Evolutionary conservation across 2,113 vertebrate genomes (phyloP).

Genomic region (Tonatia bakeri): DNA sequence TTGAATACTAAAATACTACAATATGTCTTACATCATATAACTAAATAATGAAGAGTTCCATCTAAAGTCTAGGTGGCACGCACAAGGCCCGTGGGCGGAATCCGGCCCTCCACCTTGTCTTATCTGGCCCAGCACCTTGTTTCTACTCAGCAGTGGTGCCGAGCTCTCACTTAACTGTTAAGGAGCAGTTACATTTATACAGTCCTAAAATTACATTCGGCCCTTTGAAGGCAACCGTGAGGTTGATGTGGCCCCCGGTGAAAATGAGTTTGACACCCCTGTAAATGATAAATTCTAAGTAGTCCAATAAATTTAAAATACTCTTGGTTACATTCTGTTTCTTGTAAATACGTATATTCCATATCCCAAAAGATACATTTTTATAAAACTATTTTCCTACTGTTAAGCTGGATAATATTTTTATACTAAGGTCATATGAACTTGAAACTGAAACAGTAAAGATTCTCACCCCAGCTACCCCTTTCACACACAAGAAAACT

Average conservation of each 20-base stretch:
- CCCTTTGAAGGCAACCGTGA: no score
- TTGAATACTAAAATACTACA: constrained; percentile 15
- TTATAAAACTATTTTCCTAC: background rate
- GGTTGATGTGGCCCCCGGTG: no score
- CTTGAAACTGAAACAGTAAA: background rate
- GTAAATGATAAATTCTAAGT: background rate
- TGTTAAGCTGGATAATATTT: background rate
- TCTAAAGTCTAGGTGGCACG: background rate
- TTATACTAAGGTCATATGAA: background rate
- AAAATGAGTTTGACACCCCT: no score
- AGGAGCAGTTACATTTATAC: no score
- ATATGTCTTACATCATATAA: background rate
- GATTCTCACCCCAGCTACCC: background rate
- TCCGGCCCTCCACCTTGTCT: no score
- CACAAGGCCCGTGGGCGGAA: no score
- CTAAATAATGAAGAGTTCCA: background rate
- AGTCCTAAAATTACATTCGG: no score
- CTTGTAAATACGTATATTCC: background rate
- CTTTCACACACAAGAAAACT: background rate
- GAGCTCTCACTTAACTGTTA: no score
- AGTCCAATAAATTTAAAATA: background rate
- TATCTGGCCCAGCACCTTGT: no score
- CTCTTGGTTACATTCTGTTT: background rate
- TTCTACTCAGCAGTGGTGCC: no score
- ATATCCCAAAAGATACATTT: background rate